Conservation (phyloP, 2,113 vertebrate species). For the Hippocampus comes region DNA sequence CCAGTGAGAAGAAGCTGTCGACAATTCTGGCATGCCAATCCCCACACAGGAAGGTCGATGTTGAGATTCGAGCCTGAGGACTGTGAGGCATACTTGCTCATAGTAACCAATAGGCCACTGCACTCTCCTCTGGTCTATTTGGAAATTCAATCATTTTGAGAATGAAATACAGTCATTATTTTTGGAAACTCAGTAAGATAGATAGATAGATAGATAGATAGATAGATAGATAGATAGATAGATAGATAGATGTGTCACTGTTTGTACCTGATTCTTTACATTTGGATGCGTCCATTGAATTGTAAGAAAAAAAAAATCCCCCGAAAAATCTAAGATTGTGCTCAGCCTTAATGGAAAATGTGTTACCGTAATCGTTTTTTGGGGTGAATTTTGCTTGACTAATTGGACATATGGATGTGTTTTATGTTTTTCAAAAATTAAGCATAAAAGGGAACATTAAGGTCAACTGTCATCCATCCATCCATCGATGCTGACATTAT, state of each 20-base stretch:
- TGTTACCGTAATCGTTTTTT: neutral
- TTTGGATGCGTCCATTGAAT: neutral
- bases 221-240: too few relatives aligned
- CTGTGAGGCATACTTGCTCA: neutral
- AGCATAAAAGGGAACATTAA: slow-evolving; percentile 13
- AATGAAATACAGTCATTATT: neutral
- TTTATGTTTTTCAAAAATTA: neutral
- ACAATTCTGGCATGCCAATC: neutral
- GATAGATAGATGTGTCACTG: neutral
- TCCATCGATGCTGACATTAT: slow-evolving; percentile 40
- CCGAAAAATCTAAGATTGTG: too few relatives aligned
- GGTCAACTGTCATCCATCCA: slow-evolving; percentile 3
- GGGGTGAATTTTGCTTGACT: slow-evolving; percentile 44
- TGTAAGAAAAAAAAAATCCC: neutral
- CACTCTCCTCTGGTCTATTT: neutral
- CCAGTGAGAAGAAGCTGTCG: too few relatives aligned
- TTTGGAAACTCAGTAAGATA: neutral
- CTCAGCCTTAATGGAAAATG: neutral
- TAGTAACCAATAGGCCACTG: neutral
- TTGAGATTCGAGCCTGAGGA: neutral
- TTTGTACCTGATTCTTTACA: neutral
- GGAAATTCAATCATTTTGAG: neutral
- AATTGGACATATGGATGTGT: neutral
- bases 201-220: too few relatives aligned
- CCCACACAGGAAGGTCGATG: neutral